Evolutionary conservation across 2,797 vertebrate genomes (phyloP), one percentile per base, ranked within the genome.

Genomic region (Sebastolobus alascanus): DNA sequence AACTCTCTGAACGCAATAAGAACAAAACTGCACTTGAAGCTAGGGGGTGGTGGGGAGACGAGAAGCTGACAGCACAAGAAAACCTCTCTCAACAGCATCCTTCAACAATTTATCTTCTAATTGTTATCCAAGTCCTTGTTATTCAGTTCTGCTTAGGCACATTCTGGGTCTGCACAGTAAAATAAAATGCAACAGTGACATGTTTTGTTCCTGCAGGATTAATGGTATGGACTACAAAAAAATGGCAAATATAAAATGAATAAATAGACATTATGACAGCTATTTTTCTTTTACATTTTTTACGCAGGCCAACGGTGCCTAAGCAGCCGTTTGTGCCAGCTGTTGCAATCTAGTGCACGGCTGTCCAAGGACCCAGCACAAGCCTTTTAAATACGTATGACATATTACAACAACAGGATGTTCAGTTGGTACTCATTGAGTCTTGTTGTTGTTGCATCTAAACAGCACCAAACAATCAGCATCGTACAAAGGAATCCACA

Each of bases 211-310:
- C 52, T 27, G 46, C n/a, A 56, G 37, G n/a, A 78, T 46, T 72
- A 59, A 50, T 73, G 29, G 12, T n/a, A 35, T 43, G 33, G 5
- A 65, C 18, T 20, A 71, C 52, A 55, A 38, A 56, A 27, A 78
- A 58, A 43, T 43, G 50, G n/a, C 27, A 65, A 78, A 71, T 25
- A 27, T 70, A 52, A 58, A 59, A 79, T 67, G 8, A 59, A 50
- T 50, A 52, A 43, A 56, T 20, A 37, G 68, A 72, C 54, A 59
- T 59, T 38, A 64, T 50, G 38, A 10, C n/a, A 35, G 38, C 29
- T 59, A 55, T n/a, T 58, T n/a, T 40, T 75, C 55, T 6, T 60
- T 68, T 35, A 22, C 16, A 43, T 56, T 20, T 64, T 65, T 65
- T 29, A 38, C 37, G 3, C 29, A 18, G 29, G 22, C 27, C 10